Percentiles rank a stretch among this genome's conserved stretches.
phyloP scores from a whole-genome alignment of 2,797 vertebrate genomes.

The Rhynchonycteris naso region DNA sequence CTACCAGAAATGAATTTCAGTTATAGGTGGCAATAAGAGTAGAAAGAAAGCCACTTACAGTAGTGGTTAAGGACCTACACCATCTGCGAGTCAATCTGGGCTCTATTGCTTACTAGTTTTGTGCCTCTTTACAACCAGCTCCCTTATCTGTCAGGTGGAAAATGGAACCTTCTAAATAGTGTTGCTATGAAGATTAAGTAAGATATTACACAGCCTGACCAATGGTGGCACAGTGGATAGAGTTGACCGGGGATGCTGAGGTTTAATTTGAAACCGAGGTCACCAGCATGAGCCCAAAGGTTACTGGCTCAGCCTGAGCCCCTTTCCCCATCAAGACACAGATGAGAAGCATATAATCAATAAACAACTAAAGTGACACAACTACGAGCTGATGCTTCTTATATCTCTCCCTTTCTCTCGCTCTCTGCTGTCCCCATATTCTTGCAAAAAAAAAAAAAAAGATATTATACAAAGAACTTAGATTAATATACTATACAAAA shows the following conservation, averaged over 20 bases:
- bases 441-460: no score
- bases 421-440: no score
- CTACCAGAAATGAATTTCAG: background rate
- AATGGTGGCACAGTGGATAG: no score
- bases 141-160: background rate
- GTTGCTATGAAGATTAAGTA: background rate
- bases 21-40: background rate
- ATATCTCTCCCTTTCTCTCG: no score
- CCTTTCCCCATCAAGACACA: no score
- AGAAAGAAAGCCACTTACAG: background rate
- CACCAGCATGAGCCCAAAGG: no score
- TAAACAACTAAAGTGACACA: no score
- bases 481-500: background rate
- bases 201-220: background rate
- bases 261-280: no score
- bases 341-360: no score
- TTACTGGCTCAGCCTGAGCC: no score
- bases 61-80: background rate
- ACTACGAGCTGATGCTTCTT: no score
- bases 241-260: no score
- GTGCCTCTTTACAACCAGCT: background rate
- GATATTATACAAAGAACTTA: background rate
- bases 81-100: background rate
- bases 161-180: slow-evolving; percentile 8
- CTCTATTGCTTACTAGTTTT: background rate